phyloP scores from a whole-genome alignment of 2,888 invertebrate species.

The Meloe dianella region DNA sequence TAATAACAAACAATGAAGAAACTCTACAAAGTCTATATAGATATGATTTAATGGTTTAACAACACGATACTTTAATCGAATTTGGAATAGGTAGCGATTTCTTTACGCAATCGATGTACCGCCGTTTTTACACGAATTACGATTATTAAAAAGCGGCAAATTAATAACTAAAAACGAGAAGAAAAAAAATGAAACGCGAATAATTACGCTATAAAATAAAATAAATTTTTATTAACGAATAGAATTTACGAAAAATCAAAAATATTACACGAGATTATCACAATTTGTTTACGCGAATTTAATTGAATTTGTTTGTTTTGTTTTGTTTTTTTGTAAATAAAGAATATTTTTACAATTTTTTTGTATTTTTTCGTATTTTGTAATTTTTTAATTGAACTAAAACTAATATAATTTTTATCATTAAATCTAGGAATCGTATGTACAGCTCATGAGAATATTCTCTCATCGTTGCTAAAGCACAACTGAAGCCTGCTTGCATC shows the following conservation, averaged over 20 bases:
- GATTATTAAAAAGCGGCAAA: not conserved
- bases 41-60: constrained; percentile 18
- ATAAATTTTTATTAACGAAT: not conserved
- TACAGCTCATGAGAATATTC: constrained; percentile 23
- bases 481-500: constrained; percentile 30
- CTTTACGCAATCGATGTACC: constrained; percentile 1
- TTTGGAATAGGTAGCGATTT: not conserved
- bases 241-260: not conserved
- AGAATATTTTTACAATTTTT: constrained; percentile 23
- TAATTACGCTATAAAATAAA: constrained; percentile 3
- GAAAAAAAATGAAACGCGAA: no score
- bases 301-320: no score
- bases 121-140: not conserved
- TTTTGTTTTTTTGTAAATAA: constrained; percentile 16
- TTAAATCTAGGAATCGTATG: constrained; percentile 10
- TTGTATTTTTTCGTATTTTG: constrained; percentile 18
- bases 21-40: not conserved
- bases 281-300: constrained; percentile 25
- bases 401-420: not conserved
- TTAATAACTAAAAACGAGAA: not conserved
- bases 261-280: constrained; percentile 30
- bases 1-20: constrained; percentile 12
- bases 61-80: constrained; percentile 17
- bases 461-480: constrained; percentile 29
- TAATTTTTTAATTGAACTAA: constrained; percentile 6